Evolutionary conservation across 2,113 vertebrate genomes (phyloP), one percentile per base, ranked within the genome.

Genomic region (Hydropotes inermis): DNA sequence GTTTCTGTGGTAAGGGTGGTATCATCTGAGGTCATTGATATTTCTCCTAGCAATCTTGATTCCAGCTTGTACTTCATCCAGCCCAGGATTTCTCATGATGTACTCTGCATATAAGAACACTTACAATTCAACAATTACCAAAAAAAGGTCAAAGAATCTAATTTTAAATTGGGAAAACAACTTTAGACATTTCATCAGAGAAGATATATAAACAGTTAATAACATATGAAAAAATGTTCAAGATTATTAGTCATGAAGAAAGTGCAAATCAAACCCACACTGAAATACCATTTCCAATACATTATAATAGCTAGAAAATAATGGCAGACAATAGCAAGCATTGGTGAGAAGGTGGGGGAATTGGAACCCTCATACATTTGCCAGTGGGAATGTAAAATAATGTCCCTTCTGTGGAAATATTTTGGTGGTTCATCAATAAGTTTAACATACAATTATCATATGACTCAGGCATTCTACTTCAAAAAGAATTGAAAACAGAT

Each of bases 401-500:
- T 39, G 14, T 19, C 9, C 11, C 21, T 21, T 21, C 39, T 16
- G 14, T 64, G 78, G 91, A 96, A 91, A 84, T 15, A 87, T 45
- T 45, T 61, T 57, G 27, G 28, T 67, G 19, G 14, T 33, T 90
- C 61, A 52, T 90, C 64, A 93, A 17, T 52, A 87, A 91, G 10
- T 90, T 95, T 93, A 67, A 60, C 36, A 92, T 23, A 89, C 23
- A 88, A 85, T 93, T 58, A 57, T 21, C n/a, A 55, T 60, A 30
- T 78, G 60, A 82, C 45, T 85, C 5, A 64, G 55, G 15, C 89
- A 61, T 47, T 67, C 58, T 57, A 79, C 30, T 87, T 85, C 28
- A 92, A 97, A 74, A 87, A 94, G 54, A 95, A 61, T n/a, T 84
- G 12, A 95, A 95, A 94, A 81, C 57, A 94, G 78, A 52, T 74